These are phyloP conservation scores for Ceuthmochares aereus DNA, from an alignment of 2,113 vertebrate species.

Conservation along the genomic window DNA sequence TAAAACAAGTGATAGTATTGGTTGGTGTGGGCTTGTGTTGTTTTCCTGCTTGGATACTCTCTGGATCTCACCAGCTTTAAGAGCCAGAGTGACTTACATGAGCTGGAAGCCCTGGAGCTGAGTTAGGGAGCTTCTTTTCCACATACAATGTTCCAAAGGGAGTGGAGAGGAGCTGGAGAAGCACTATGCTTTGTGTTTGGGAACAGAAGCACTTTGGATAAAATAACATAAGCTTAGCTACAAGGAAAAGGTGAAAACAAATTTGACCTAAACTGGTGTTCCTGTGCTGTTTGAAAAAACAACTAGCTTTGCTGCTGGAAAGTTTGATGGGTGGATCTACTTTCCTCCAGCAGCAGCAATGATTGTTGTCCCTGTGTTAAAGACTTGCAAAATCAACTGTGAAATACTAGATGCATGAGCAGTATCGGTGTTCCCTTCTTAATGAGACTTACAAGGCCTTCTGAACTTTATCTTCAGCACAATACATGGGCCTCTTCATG, in stretches of 20 bases:
- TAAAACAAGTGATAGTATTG: not conserved
- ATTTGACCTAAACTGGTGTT: not conserved
- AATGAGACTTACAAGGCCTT: not conserved
- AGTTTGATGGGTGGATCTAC: not conserved
- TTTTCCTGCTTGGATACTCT: not conserved
- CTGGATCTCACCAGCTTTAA: not conserved
- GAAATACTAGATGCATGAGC: not conserved
- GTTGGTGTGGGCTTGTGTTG: not conserved
- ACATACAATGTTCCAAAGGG: accelerated
- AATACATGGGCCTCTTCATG: not conserved
- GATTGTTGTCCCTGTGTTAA: not conserved
- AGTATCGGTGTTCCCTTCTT: not conserved
- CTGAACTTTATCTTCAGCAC: not conserved
- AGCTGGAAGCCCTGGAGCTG: not conserved
- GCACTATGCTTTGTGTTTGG: not conserved
- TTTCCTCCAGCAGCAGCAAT: not conserved
- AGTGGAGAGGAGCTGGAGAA: not conserved
- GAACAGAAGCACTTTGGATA: not conserved
- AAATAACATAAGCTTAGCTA: not conserved
- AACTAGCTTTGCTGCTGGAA: not conserved
- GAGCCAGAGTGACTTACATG: not conserved
- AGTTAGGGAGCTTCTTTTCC: not conserved
- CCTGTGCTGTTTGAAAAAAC: not conserved
- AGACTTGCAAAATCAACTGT: not conserved
- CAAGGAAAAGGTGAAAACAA: too few species aligned